Base-by-base conservation (phyloP, 2,888 invertebrate species). In the Hoplodrina blanda region DNA sequence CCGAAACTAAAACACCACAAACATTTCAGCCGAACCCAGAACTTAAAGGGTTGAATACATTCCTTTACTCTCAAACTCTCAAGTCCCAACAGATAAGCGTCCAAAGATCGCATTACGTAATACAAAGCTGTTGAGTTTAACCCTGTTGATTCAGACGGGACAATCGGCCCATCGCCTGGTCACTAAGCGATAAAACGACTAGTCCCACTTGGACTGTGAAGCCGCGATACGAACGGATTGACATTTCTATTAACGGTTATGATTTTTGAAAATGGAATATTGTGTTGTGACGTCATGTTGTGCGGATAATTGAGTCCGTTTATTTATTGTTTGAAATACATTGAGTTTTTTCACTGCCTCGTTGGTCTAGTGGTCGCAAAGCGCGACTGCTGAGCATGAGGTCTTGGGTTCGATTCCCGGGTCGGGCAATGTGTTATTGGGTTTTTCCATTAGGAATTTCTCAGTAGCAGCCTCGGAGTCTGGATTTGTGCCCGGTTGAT, bases 61-160 rank as follows among this genome's bases (percentile, higher is more conserved):
- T 73, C 61, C 73, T 77, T 73, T 64, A 73, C 69, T 76, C 52
- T 61, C 20, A 64, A 55, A 44, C 56, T 73, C 60, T 46, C 46
- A 64, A 68, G 19, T 64, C 71, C 71, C 63, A 46, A 71, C 25
- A 66, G 75, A 76, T 78, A 72, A 77, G 62, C 68, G 73, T 59
- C 62, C 64, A 69, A 71, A 71, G 67, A 77, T 76, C 63, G 80
- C 55, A 76, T 80, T 74, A 73, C 74, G 68, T 73, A 81, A 81
- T 64, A 82, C 70, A 83, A 84, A 73, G 80, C 69, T 69, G 72
- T 76, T 41, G 77, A 78, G 69, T 76, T 50, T 80, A 83, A 74
- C 83, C 84, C 80, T 82, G 84, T 84, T 84, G 83, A 83, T 80
- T 82, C 73, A 84, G 81, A 73, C 69, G 76, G 78, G 56, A 83